Conservation (phyloP, 1,140 invertebrate species). For the Tenebrio molitor region DNA sequence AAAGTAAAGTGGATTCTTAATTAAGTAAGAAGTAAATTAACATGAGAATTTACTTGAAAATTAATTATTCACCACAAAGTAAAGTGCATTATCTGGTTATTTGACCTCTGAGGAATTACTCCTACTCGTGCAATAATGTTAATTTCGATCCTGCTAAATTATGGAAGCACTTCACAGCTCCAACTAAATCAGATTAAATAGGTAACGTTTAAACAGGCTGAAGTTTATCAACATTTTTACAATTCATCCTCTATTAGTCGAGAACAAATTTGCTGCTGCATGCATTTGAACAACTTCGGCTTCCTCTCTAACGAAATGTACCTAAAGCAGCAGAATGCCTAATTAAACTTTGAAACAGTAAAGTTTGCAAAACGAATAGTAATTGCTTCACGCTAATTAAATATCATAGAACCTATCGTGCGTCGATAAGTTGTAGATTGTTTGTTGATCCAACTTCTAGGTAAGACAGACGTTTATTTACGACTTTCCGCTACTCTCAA, state of each 20-base stretch:
- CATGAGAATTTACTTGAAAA: neutral
- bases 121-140: neutral
- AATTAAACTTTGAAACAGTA: slow-evolving; percentile 31
- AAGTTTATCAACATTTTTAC: too few relatives aligned
- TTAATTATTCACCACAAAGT: slow-evolving; percentile 2
- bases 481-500: too few relatives aligned
- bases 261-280: slow-evolving; percentile 14
- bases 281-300: slow-evolving; percentile 15
- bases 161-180: too few relatives aligned
- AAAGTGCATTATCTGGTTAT: neutral
- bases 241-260: neutral
- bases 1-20: neutral
- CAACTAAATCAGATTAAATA: neutral
- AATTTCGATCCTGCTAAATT: slow-evolving; percentile 4
- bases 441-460: slow-evolving; percentile 5
- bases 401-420: slow-evolving; percentile 14
- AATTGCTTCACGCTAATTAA: slow-evolving; percentile 39
- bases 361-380: slow-evolving; percentile 31
- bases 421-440: slow-evolving; percentile 24
- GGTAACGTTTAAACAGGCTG: neutral
- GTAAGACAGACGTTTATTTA: neutral
- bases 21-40: neutral
- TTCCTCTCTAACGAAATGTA: slow-evolving; percentile 37
- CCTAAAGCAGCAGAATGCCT: slow-evolving; percentile 30
- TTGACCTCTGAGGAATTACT: neutral